phyloP scores from a whole-genome alignment of 2,888 invertebrate species.

The Scaeva pyrastri region DNA sequence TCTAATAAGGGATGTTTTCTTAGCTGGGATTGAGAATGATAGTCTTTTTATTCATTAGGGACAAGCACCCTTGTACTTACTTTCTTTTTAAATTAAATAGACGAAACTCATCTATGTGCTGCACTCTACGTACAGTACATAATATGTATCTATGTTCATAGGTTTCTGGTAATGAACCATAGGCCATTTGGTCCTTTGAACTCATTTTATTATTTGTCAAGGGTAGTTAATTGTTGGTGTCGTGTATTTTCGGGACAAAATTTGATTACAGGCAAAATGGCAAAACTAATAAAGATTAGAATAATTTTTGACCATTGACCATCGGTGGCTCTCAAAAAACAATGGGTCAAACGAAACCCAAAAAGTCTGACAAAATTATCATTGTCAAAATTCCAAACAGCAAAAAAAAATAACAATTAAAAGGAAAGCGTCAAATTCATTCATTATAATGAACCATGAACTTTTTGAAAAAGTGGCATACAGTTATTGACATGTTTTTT shows the following conservation, averaged over 20 bases:
- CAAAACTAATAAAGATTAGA: too few species aligned
- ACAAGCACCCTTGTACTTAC: constrained; percentile 40
- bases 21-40: background rate
- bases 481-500: too few species aligned
- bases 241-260: background rate
- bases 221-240: background rate
- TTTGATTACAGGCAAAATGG: background rate
- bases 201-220: background rate
- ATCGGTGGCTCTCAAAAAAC: too few species aligned
- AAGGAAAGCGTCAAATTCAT: too few species aligned
- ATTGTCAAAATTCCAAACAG: too few species aligned
- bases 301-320: too few species aligned
- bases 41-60: constrained; percentile 55
- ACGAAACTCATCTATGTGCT: constrained; percentile 1
- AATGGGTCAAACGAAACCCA: too few species aligned
- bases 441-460: too few species aligned
- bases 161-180: constrained; percentile 39
- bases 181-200: constrained; percentile 1
- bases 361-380: too few species aligned
- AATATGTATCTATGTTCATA: background rate
- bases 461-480: too few species aligned
- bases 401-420: too few species aligned
- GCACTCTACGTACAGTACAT: too few species aligned
- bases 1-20: constrained; percentile 30
- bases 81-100: constrained; percentile 57